These are phyloP conservation scores for Subacronicta megacephala DNA, from an alignment of 2,888 invertebrate species.

Conservation along the genomic window DNA sequence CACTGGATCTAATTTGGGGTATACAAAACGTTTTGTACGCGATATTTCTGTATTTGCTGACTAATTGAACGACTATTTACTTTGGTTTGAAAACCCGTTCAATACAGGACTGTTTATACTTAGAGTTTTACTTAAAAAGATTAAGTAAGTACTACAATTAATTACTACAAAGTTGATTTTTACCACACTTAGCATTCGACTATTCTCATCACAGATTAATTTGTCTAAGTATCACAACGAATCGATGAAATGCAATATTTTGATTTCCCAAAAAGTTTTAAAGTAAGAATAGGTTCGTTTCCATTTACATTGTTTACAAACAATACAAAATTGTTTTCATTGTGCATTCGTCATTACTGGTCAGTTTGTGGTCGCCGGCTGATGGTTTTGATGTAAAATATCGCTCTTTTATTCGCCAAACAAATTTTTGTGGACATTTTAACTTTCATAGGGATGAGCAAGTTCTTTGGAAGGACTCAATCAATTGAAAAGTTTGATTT, in stretches of 20 bases:
- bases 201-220: no score
- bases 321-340: constrained; percentile 64
- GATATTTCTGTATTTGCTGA: background rate
- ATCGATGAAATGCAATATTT: no score
- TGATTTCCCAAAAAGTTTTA: background rate
- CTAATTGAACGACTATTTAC: background rate
- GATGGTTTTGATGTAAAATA: constrained; percentile 58
- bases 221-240: no score
- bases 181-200: no score
- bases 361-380: constrained; percentile 83
- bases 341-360: constrained; percentile 66
- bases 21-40: background rate
- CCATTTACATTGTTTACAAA: constrained; percentile 52
- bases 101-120: background rate
- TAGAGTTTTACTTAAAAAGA: no score
- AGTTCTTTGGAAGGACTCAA: background rate
- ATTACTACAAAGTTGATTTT: no score
- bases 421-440: constrained; percentile 53
- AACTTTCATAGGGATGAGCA: constrained; percentile 35
- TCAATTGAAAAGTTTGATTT: background rate
- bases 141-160: no score
- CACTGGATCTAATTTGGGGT: constrained; percentile 4
- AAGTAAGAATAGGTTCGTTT: constrained; percentile 13
- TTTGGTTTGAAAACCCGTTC: background rate
- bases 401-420: constrained; percentile 56